A percentile compares a stretch with the other conserved stretches of the same genome.
Conservation (phyloP, 2,888 invertebrate species). For the Netelia inedita region DNA sequence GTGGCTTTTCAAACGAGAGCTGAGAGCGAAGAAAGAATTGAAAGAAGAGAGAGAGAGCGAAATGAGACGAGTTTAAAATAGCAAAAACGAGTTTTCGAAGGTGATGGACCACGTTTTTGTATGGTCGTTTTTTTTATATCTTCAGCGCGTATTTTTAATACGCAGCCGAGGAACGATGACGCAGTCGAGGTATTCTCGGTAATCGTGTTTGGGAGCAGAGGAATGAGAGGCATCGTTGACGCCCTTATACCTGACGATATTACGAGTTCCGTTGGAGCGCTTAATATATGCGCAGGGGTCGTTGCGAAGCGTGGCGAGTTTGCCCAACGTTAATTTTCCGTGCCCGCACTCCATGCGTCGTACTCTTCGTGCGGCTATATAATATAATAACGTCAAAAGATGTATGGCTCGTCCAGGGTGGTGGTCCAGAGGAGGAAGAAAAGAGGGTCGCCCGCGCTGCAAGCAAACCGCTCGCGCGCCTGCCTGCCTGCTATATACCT, state of each 20-base stretch:
- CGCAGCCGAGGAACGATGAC: neutral
- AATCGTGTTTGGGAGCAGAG: neutral
- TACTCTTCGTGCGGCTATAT: neutral
- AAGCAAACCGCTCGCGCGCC: slow-evolving; percentile 71
- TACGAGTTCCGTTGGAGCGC: slow-evolving; percentile 4
- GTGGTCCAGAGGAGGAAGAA: neutral
- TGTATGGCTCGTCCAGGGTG: slow-evolving; percentile 2
- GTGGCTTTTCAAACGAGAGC: neutral
- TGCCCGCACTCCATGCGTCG: neutral
- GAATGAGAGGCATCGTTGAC: neutral
- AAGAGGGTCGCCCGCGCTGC: slow-evolving; percentile 49
- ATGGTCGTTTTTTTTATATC: neutral
- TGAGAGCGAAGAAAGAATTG: neutral
- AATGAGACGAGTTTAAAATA: neutral
- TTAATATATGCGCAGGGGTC: neutral
- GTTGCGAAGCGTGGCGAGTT: slow-evolving; percentile 13
- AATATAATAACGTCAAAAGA: neutral
- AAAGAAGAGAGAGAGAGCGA: neutral
- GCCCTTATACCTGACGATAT: slow-evolving; percentile 12
- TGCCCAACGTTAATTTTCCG: slow-evolving; percentile 28
- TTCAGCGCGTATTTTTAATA: neutral
- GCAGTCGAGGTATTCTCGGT: neutral
- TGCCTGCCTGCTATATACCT: neutral
- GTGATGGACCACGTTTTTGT: neutral
- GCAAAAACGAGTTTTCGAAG: neutral